A percentile compares a stretch with the other conserved stretches of the same genome.
These are phyloP conservation scores for Helicoverpa zea DNA, from an alignment of 1,140 invertebrate genomes.

Conservation along the genomic window DNA sequence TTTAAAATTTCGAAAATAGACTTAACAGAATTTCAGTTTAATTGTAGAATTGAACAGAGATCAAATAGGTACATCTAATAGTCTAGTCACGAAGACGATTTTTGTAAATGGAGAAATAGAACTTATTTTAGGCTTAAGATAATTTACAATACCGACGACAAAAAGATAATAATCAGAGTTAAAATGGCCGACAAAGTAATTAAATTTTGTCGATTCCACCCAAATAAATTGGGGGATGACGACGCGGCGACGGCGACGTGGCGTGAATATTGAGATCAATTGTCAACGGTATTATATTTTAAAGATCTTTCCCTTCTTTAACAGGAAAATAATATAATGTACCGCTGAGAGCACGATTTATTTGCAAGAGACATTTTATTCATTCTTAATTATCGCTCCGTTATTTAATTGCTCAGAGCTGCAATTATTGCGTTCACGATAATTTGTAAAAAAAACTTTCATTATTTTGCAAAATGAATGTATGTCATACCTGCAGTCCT, in stretches of 20 bases:
- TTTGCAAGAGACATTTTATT: constrained; percentile 22
- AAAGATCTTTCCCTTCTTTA: constrained; percentile 38
- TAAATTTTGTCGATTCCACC: constrained; percentile 55
- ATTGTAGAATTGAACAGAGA: neutral
- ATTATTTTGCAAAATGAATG: neutral
- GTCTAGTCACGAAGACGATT: constrained; percentile 23
- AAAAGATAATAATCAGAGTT: constrained; percentile 45
- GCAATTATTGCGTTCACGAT: neutral
- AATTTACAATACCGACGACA: constrained; percentile 14
- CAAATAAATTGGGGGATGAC: constrained; percentile 45
- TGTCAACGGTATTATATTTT: constrained; percentile 51
- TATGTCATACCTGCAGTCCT: no score
- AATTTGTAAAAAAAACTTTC: neutral
- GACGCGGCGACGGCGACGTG: constrained; percentile 38
- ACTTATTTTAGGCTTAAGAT: constrained; percentile 1
- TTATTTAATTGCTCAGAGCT: neutral
- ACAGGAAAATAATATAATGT: constrained; percentile 17
- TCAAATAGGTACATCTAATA: neutral
- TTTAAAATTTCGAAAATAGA: no score
- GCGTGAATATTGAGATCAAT: constrained; percentile 53
- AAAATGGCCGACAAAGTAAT: constrained; percentile 54
- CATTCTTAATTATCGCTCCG: neutral
- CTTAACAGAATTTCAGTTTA: no score
- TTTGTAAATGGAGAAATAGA: constrained; percentile 15
- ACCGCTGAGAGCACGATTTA: constrained; percentile 14